Evolutionary conservation across 2,113 vertebrate species (phyloP).

Genomic region (Sylvilagus bachmani): DNA sequence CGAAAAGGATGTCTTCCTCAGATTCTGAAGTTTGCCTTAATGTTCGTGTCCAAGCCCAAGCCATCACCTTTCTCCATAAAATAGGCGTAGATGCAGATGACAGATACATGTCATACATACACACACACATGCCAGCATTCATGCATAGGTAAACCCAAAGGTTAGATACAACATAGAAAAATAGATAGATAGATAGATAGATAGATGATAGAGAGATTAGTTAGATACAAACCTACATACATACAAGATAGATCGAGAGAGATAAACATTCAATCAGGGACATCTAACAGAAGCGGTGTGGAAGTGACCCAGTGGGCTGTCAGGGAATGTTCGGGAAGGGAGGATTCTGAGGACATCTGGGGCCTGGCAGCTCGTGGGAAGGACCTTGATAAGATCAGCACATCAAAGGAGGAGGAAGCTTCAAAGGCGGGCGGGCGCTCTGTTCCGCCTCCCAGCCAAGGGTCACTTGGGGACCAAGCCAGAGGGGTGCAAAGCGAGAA

Average conservation of each 20-base stretch:
- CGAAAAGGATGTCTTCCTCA: neutral
- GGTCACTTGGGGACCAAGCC: neutral
- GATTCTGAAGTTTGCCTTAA: neutral
- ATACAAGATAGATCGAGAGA: neutral
- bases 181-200: neutral
- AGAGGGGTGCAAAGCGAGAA: neutral
- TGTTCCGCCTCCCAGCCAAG: neutral
- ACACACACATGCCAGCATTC: too few relatives aligned
- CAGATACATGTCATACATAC: too few relatives aligned
- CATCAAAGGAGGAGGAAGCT: slow-evolving; percentile 63
- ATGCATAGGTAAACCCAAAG: too few relatives aligned
- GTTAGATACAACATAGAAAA: neutral
- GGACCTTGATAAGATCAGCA: neutral
- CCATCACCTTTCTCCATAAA: neutral
- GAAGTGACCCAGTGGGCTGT: neutral
- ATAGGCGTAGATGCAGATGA: too few relatives aligned
- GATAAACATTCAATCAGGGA: neutral
- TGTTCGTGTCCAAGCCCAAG: neutral
- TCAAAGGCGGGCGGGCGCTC: slow-evolving; percentile 56
- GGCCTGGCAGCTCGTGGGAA: neutral
- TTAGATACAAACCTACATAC: neutral
- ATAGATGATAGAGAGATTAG: neutral
- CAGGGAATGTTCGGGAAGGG: neutral
- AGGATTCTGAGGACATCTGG: neutral
- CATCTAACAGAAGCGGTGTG: neutral